These are phyloP conservation scores for Carapus acus DNA, from an alignment of 2,797 vertebrate genomes.

Conservation along the genomic window DNA sequence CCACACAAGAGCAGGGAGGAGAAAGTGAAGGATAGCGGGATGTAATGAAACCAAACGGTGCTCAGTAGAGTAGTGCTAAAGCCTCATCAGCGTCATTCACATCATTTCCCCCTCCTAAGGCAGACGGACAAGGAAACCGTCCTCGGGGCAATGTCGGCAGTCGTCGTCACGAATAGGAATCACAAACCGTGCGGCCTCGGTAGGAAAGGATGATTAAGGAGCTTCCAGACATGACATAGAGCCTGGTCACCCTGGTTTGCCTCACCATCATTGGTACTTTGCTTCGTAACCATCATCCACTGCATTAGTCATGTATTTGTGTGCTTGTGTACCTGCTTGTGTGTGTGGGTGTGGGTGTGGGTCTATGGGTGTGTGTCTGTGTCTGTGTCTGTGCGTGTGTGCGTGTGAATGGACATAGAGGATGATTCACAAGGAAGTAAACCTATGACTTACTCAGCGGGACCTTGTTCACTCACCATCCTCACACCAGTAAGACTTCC, in stretches of 20 bases:
- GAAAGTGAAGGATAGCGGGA: slow-evolving; percentile 51
- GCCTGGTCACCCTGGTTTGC: slow-evolving; percentile 25
- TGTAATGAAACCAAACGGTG: slow-evolving; percentile 56
- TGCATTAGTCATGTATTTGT: slow-evolving; percentile 31
- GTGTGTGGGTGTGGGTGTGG: no score
- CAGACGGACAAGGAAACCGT: slow-evolving; percentile 18
- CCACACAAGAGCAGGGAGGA: slow-evolving; percentile 44
- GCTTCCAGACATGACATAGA: slow-evolving; percentile 49
- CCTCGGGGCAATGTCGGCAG: slow-evolving; percentile 5
- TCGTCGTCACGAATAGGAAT: slow-evolving; percentile 21
- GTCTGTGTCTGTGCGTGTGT: no score
- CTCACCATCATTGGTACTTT: slow-evolving; percentile 21
- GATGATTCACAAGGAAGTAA: slow-evolving; percentile 43
- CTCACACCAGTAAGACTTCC: slow-evolving; percentile 17
- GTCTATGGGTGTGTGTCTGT: no score
- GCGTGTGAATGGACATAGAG: no score
- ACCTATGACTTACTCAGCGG: slow-evolving; percentile 13
- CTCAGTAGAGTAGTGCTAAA: slow-evolving; percentile 29
- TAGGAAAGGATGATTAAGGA: slow-evolving; percentile 19
- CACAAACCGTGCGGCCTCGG: slow-evolving; percentile 21
- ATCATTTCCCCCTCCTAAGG: slow-evolving; percentile 1
- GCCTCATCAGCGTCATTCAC: slow-evolving; percentile 47
- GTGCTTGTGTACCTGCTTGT: slow-evolving; percentile 26
- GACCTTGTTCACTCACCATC: background rate
- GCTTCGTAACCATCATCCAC: slow-evolving; percentile 47